Conservation (phyloP, 1,140 invertebrate genomes). For the Lanistes nyassanus region DNA sequence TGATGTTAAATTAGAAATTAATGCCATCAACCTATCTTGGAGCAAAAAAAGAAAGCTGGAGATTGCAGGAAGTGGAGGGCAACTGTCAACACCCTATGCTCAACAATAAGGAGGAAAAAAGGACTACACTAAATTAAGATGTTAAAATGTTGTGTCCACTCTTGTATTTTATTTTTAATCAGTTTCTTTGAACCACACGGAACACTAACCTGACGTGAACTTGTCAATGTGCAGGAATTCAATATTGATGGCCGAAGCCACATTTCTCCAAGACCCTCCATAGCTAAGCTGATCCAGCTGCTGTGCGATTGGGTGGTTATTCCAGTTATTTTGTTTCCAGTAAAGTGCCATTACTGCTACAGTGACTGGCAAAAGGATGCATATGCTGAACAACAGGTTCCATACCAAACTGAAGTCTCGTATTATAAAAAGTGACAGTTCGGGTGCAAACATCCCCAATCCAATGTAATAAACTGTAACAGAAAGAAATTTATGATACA, state of each 20-base stretch:
- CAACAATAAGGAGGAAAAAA: not conserved
- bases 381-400: constrained; percentile 45
- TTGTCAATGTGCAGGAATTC: constrained; percentile 84
- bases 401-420: constrained; percentile 42
- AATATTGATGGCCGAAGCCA: constrained; percentile 79
- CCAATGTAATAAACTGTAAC: constrained; percentile 61
- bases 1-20: too few relatives aligned
- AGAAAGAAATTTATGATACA: constrained; percentile 12
- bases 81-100: not conserved
- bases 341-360: constrained; percentile 48
- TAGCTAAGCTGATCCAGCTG: constrained; percentile 74
- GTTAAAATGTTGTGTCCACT: not conserved
- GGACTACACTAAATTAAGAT: not conserved
- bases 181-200: not conserved
- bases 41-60: too few relatives aligned
- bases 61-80: too few relatives aligned
- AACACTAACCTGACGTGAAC: constrained; percentile 67
- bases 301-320: constrained; percentile 79
- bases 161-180: not conserved
- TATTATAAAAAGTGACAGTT: constrained; percentile 48
- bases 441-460: constrained; percentile 48
- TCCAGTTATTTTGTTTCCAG: constrained; percentile 78
- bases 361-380: constrained; percentile 45
- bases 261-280: constrained; percentile 71
- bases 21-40: too few relatives aligned